Percentiles rank a stretch among this genome's conserved stretches.
Conservation (phyloP, 2,113 vertebrate genomes). For the Ondatra zibethicus region DNA sequence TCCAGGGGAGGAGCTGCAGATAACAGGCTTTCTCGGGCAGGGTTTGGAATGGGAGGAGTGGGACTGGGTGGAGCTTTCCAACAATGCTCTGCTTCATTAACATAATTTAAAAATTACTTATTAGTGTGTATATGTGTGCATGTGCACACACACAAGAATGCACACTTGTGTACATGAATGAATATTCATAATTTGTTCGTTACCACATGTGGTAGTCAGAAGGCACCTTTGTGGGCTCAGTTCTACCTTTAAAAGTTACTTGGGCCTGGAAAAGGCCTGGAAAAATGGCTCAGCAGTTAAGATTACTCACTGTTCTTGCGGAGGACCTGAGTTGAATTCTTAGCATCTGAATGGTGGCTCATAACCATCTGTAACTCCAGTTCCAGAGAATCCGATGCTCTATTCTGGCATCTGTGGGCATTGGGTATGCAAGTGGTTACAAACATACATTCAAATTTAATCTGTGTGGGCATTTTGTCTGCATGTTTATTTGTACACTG, state of each 20-base stretch:
- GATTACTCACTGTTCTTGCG: background rate
- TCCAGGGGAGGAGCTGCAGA: too few species aligned
- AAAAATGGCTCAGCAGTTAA: background rate
- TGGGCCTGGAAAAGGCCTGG: background rate
- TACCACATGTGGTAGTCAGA: background rate
- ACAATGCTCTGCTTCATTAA: background rate
- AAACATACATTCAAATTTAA: background rate
- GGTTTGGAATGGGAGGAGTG: too few species aligned
- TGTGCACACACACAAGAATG: background rate
- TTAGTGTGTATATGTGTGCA: background rate
- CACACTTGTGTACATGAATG: background rate
- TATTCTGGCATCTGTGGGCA: background rate
- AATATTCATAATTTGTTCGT: background rate
- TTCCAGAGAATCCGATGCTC: background rate
- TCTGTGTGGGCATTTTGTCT: background rate
- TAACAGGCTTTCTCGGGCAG: too few species aligned
- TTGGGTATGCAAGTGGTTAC: background rate
- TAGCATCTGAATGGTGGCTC: background rate
- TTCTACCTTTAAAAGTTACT: background rate
- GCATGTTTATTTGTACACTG: background rate
- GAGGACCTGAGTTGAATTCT: background rate
- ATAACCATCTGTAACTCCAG: background rate
- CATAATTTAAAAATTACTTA: background rate
- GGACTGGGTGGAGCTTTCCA: too few species aligned
- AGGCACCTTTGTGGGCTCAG: background rate